Conservation (phyloP, 2,797 vertebrate genomes). For the Apogon hyalosoma region DNA sequence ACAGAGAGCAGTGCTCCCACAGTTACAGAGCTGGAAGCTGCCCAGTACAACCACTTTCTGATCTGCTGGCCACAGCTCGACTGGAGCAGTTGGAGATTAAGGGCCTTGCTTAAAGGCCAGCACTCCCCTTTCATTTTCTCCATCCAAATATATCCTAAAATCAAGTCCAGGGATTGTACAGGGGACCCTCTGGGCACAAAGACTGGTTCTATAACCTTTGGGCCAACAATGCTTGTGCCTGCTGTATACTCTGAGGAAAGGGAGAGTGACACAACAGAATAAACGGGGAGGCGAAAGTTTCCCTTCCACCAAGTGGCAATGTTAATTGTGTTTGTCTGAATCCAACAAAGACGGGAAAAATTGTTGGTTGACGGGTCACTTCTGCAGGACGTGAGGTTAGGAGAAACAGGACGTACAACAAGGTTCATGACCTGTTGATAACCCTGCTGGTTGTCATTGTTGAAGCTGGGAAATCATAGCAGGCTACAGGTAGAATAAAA, state of each 20-base stretch:
- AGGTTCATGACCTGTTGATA: slow-evolving; percentile 28
- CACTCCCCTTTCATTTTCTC: slow-evolving; percentile 25
- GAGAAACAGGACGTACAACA: slow-evolving; percentile 53
- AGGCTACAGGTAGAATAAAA: too few species aligned
- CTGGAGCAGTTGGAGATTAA: slow-evolving; percentile 15
- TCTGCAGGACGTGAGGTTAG: slow-evolving; percentile 56
- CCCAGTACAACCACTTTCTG: slow-evolving; percentile 30
- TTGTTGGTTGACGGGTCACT: slow-evolving; percentile 3
- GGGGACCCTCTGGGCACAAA: neutral
- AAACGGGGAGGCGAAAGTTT: slow-evolving; percentile 25
- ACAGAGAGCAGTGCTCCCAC: neutral
- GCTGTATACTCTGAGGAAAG: neutral
- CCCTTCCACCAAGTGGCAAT: neutral
- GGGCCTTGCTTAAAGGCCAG: slow-evolving; percentile 16
- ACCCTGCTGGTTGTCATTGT: too few species aligned
- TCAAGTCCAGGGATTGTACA: neutral
- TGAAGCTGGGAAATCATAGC: too few species aligned
- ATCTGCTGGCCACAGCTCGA: slow-evolving; percentile 15
- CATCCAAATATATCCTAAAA: slow-evolving; percentile 10
- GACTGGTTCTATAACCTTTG: neutral
- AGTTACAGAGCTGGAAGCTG: slow-evolving; percentile 29
- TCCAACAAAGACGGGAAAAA: slow-evolving; percentile 31
- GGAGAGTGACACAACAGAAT: neutral
- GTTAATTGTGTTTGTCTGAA: slow-evolving; percentile 4
- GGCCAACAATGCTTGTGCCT: neutral